These are phyloP conservation scores for Siniperca chuatsi DNA, from an alignment of 2,113 vertebrate genomes.

Conservation along the genomic window DNA sequence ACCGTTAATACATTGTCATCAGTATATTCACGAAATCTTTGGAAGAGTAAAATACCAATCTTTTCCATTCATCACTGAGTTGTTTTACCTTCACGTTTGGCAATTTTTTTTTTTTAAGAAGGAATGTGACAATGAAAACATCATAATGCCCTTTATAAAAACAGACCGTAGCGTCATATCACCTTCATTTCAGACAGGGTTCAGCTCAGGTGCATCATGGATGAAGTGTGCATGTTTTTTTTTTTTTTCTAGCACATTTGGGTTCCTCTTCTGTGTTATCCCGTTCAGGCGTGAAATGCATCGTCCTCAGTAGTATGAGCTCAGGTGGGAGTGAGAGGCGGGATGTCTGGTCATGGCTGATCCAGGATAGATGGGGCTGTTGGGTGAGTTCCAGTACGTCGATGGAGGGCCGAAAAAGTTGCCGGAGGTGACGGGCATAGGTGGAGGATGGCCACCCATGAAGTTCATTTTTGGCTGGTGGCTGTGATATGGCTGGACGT, in stretches of 20 bases:
- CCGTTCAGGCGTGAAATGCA: neutral
- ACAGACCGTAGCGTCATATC: slow-evolving; percentile 46
- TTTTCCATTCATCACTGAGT: slow-evolving; percentile 23
- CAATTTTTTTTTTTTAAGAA: neutral
- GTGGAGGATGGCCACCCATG: slow-evolving; percentile 71
- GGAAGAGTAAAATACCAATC: slow-evolving; percentile 13
- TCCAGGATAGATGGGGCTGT: slow-evolving; percentile 80
- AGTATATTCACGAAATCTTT: slow-evolving; percentile 45
- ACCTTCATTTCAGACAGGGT: slow-evolving; percentile 54
- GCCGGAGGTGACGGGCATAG: slow-evolving; percentile 79
- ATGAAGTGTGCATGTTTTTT: slow-evolving; percentile 3
- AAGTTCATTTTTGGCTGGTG: slow-evolving; percentile 87
- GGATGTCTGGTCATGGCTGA: slow-evolving; percentile 82
- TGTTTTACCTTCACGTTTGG: slow-evolving; percentile 20
- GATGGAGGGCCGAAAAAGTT: slow-evolving; percentile 78
- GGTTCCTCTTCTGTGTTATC: slow-evolving; percentile 19
- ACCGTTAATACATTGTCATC: slow-evolving; percentile 54
- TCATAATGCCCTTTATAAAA: slow-evolving; percentile 53
- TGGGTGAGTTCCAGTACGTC: slow-evolving; percentile 83
- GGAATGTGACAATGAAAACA: slow-evolving; percentile 18
- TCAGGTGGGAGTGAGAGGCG: slow-evolving; percentile 81
- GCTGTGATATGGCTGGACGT: slow-evolving; percentile 79
- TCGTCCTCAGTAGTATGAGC: slow-evolving; percentile 83
- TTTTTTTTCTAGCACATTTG: slow-evolving; percentile 1
- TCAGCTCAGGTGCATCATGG: slow-evolving; percentile 47